Base-by-base conservation (phyloP, 2,888 invertebrate species). In the Lasioglossum zephyrum region DNA sequence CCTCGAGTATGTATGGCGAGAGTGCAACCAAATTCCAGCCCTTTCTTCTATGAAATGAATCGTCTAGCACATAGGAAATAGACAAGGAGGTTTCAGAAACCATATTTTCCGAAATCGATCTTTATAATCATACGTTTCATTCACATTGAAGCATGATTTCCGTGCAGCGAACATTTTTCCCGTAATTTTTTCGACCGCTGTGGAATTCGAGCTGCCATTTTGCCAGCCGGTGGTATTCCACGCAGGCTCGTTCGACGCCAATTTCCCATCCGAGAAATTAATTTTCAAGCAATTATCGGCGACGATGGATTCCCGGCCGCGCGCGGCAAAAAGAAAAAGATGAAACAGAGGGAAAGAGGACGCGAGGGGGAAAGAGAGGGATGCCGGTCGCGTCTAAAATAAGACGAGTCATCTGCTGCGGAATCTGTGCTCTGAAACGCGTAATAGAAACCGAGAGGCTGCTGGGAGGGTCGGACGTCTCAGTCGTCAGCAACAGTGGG, bases 401-500 rank as follows among this genome's bases (percentile, higher is more conserved):
- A 89, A 90, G 86, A 83, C 84, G 75, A 86, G 85, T 86, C 76
- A 79, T 85, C 81, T 41, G 81, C 36, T 77, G 77, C 66, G 86
- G 84, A 85, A 86, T 84, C 86, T 84, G 77, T 76, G 77, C 70
- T 18, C 83, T 78, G 63, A 82, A 79, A 75, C 81, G 81, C 85
- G 87, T 89, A 90, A 90, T 90, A 90, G 88, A 88, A 90, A 81
- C 84, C 79, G 84, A 78, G 79, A 81, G 82, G 39, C 69, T 69
- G 69, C 84, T 63, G 86, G 77, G 73, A 88, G 90, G 85, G 84
- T 90, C 77, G 89, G 87, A 81, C 85, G 82, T 90, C 90, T 90
- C 88, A 57, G 86, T 89, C 86, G 88, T 84, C 83, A 73, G 85
- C 72, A 88, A 87, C 84, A 85, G 90, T 92, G 91, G 90, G 91